These are phyloP conservation scores for Latheticus oryzae DNA, from an alignment of 2,888 invertebrate genomes.

Conservation along the genomic window DNA sequence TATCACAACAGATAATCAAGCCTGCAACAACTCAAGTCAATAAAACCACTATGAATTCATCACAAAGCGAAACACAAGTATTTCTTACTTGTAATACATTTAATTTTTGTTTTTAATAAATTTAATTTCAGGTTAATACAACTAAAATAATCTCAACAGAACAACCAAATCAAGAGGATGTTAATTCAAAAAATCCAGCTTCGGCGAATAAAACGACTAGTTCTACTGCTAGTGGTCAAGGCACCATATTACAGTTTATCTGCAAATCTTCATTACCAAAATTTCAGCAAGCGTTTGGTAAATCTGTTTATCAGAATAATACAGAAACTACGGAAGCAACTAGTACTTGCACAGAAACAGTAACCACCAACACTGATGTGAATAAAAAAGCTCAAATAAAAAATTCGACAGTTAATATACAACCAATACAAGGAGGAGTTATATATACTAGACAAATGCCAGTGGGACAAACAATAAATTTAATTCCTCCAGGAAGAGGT, in stretches of 20 bases:
- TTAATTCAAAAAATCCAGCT: slow-evolving; percentile 42
- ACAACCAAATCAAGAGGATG: slow-evolving; percentile 40
- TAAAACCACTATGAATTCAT: slow-evolving; percentile 38
- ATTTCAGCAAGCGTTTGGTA: slow-evolving; percentile 84
- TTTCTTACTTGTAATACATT: background rate
- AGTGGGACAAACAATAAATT: slow-evolving; percentile 72
- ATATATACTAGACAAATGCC: slow-evolving; percentile 81
- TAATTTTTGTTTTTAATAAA: background rate
- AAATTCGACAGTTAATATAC: slow-evolving; percentile 69
- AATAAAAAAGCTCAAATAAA: slow-evolving; percentile 61
- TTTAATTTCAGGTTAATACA: slow-evolving; percentile 6
- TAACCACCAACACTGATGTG: slow-evolving; percentile 44
- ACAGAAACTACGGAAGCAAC: slow-evolving; percentile 50
- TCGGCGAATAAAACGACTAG: slow-evolving; percentile 49
- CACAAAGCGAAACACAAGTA: slow-evolving; percentile 57
- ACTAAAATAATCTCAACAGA: slow-evolving; percentile 42
- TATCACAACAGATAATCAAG: slow-evolving; percentile 63
- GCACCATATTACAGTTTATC: slow-evolving; percentile 70
- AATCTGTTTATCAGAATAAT: slow-evolving; percentile 71
- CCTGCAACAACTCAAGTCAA: slow-evolving; percentile 49
- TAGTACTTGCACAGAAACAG: slow-evolving; percentile 43
- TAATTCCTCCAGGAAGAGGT: slow-evolving; percentile 66
- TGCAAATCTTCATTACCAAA: slow-evolving; percentile 77
- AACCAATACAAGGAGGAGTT: slow-evolving; percentile 75
- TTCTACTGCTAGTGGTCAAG: slow-evolving; percentile 53